These are phyloP conservation scores for Brachionus manjavacas DNA, from an alignment of 1,140 invertebrate species.

Conservation along the genomic window DNA sequence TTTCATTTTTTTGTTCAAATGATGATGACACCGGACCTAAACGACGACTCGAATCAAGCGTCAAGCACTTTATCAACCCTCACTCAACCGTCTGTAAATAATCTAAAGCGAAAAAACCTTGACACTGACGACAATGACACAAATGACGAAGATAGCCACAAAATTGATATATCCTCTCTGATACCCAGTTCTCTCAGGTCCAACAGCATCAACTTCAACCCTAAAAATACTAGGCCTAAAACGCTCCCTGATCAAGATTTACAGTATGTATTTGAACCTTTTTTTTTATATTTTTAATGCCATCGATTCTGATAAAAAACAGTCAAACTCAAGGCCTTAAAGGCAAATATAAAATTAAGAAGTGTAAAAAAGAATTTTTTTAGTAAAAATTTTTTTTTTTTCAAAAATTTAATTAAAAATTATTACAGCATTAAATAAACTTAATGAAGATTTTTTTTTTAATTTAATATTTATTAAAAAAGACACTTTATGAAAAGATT, in stretches of 20 bases:
- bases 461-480: too few relatives aligned
- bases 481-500: too few relatives aligned
- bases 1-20: background rate
- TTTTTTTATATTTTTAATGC: background rate
- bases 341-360: too few relatives aligned
- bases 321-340: too few relatives aligned
- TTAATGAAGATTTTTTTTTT: too few relatives aligned
- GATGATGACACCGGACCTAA: constrained; percentile 30
- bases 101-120: constrained; percentile 15
- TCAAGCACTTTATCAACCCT: background rate
- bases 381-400: too few relatives aligned
- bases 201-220: background rate
- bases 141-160: background rate
- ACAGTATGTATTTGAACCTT: background rate
- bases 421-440: too few relatives aligned
- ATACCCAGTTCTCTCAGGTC: background rate
- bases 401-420: too few relatives aligned
- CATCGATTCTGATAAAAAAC: too few relatives aligned
- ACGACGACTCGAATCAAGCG: constrained; percentile 16
- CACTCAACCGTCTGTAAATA: background rate
- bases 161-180: background rate
- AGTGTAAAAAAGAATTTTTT: too few relatives aligned
- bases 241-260: background rate
- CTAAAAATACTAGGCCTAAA: background rate
- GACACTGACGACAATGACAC: background rate